Evolutionary conservation across 2,888 invertebrate species (phyloP).

Genomic region (Drosophila anomelani): DNA sequence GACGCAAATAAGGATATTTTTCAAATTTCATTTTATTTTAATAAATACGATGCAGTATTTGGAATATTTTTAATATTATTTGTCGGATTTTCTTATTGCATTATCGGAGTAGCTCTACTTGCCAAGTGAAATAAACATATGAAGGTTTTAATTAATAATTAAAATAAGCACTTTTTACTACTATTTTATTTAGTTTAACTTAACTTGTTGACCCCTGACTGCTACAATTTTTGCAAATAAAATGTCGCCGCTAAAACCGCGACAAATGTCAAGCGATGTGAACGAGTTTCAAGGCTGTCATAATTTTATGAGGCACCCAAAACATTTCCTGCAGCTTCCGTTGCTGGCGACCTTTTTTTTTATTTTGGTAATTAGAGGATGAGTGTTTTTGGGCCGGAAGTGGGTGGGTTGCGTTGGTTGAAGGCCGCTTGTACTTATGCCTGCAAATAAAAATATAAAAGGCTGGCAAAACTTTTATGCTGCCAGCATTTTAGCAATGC

Average conservation of each 20-base stretch:
- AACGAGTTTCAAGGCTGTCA: conserved; percentile 62
- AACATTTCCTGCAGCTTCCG: conserved; percentile 11
- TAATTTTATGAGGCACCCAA: conserved; percentile 46
- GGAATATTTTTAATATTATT: no score
- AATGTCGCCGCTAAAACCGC: conserved; percentile 36
- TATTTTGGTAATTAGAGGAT: conserved; percentile 35
- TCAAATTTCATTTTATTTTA: no score
- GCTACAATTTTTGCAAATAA: conserved; percentile 38
- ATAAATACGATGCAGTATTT: no score
- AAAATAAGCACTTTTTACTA: no score
- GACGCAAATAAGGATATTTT: background rate
- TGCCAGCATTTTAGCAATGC: conserved; percentile 5
- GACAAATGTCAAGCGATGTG: conserved; percentile 48
- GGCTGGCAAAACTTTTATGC: conserved; percentile 4
- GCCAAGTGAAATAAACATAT: no score
- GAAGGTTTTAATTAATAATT: no score
- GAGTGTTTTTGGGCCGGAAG: conserved; percentile 30
- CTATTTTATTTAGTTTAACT: no score
- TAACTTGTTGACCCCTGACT: background rate
- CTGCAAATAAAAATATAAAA: conserved; percentile 18
- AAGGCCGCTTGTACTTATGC: conserved; percentile 1
- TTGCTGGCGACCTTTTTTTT: conserved; percentile 12
- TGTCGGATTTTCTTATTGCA: background rate
- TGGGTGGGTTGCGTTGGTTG: conserved; percentile 4
- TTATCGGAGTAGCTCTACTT: background rate